Conservation (phyloP, 2,113 vertebrate species). For the Rhagologus leucostigma region DNA sequence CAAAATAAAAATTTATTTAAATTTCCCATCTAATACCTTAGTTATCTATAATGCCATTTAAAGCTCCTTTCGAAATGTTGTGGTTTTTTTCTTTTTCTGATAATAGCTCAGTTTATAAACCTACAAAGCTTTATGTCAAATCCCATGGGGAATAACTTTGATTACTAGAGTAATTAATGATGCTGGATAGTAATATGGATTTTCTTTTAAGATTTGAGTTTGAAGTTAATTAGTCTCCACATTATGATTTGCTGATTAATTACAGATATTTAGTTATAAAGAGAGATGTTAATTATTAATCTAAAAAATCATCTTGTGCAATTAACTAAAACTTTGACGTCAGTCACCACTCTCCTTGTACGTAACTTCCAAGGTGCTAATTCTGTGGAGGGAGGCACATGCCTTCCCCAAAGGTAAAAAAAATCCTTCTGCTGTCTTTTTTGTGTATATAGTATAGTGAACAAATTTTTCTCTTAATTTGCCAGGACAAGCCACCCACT, state of each 20-base stretch:
- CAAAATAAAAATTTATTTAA: slow-evolving; percentile 40
- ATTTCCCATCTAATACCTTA: slow-evolving; percentile 38
- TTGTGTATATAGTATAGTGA: background rate
- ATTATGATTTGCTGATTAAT: slow-evolving; percentile 99
- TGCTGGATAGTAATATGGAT: slow-evolving; percentile 89
- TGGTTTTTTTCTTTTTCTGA: background rate
- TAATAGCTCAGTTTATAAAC: slow-evolving; percentile 76
- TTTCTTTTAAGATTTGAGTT: slow-evolving; percentile 93
- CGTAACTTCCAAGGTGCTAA: slow-evolving; percentile 47
- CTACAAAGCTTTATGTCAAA: slow-evolving; percentile 84
- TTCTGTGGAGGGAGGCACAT: background rate
- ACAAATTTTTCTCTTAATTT: background rate
- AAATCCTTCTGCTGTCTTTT: background rate
- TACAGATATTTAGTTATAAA: slow-evolving; percentile 96
- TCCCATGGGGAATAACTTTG: slow-evolving; percentile 88
- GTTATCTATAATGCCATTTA: slow-evolving; percentile 45
- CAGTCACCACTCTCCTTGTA: slow-evolving; percentile 62
- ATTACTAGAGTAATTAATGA: slow-evolving; percentile 96
- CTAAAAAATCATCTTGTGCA: slow-evolving; percentile 91
- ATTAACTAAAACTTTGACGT: slow-evolving; percentile 86
- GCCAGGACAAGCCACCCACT: background rate
- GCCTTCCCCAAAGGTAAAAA: background rate
- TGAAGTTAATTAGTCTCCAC: slow-evolving; percentile 94
- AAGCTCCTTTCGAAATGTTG: slow-evolving; percentile 53
- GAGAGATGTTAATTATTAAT: slow-evolving; percentile 98